Evolutionary conservation across 2,888 invertebrate species (phyloP).

Genomic region (Nebria brevicollis): DNA sequence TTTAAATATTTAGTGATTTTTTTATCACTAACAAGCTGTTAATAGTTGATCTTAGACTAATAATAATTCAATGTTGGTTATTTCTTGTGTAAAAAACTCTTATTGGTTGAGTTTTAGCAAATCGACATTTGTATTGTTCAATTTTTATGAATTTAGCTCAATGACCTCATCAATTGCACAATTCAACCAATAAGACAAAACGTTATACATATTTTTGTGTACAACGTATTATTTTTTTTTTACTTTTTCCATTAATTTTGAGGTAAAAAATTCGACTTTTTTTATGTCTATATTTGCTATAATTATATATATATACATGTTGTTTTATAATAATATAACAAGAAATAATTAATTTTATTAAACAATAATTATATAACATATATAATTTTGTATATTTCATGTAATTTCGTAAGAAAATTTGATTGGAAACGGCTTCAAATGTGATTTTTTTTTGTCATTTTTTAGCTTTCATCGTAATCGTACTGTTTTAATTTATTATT

Average conservation of each 20-base stretch:
- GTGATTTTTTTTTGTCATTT: neutral
- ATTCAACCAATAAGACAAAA: neutral
- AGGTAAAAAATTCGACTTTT: conserved; percentile 65
- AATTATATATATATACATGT: conserved; percentile 70
- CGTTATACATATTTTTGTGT: neutral
- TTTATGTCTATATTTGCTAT: conserved; percentile 68
- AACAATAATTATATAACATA: conserved; percentile 56
- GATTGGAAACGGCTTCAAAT: neutral
- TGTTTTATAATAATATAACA: conserved; percentile 66
- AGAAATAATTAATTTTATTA: conserved; percentile 68
- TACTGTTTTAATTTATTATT: conserved; percentile 67
- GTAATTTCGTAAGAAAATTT: conserved; percentile 2
- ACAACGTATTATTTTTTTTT: neutral
- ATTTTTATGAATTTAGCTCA: conserved; percentile 42
- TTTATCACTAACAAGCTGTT: conserved; percentile 10
- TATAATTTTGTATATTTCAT: conserved; percentile 39
- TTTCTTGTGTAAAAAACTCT: conserved; percentile 11
- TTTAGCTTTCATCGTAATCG: conserved; percentile 52
- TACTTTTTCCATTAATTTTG: conserved; percentile 57
- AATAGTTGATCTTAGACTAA: conserved; percentile 13
- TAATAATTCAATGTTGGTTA: conserved; percentile 21
- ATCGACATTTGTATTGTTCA: neutral
- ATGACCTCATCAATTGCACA: conserved; percentile 54
- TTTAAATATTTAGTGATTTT: conserved; percentile 12
- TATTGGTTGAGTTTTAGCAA: neutral